Percentiles rank a stretch among this genome's conserved stretches.
phyloP scores from a whole-genome alignment of 2,888 invertebrate species.

The Synergus gifuensis region DNA sequence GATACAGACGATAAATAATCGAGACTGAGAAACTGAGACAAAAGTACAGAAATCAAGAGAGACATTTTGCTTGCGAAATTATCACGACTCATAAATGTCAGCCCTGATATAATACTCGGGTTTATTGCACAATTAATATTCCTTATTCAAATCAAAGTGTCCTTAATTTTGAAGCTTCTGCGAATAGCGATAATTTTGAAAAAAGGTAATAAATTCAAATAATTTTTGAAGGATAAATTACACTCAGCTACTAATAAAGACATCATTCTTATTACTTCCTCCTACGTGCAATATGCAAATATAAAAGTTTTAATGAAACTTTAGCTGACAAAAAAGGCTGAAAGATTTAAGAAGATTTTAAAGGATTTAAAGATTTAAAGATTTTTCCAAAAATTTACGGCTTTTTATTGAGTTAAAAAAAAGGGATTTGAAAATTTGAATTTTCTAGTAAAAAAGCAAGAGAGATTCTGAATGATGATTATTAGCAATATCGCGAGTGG shows the following conservation, averaged over 20 bases:
- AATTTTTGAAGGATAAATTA: not conserved
- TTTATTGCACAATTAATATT: slow-evolving; percentile 35
- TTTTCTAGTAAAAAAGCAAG: not conserved
- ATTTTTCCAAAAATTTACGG: too few relatives aligned
- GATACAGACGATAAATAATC: slow-evolving; percentile 50
- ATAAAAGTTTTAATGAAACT: not conserved
- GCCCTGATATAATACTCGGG: slow-evolving; percentile 43
- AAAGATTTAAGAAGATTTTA: too few relatives aligned
- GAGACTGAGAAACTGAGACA: slow-evolving; percentile 43
- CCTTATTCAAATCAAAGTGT: not conserved
- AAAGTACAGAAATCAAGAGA: slow-evolving; percentile 39
- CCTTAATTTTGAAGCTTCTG: too few relatives aligned
- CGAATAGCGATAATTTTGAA: too few relatives aligned
- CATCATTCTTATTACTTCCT: slow-evolving; percentile 7
- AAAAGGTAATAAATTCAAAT: too few relatives aligned
- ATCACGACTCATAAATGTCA: slow-evolving; percentile 51
- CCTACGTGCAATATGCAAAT: not conserved
- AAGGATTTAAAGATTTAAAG: too few relatives aligned
- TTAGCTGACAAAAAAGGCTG: not conserved
- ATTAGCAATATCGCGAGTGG: slow-evolving; percentile 1
- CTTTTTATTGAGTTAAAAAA: too few relatives aligned
- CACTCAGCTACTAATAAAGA: not conserved
- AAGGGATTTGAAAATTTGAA: too few relatives aligned
- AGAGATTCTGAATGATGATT: not conserved
- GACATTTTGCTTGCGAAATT: slow-evolving; percentile 53